Base-by-base conservation (phyloP, 2,888 invertebrate genomes). In the Paralinhomoeus sp. region DNA sequence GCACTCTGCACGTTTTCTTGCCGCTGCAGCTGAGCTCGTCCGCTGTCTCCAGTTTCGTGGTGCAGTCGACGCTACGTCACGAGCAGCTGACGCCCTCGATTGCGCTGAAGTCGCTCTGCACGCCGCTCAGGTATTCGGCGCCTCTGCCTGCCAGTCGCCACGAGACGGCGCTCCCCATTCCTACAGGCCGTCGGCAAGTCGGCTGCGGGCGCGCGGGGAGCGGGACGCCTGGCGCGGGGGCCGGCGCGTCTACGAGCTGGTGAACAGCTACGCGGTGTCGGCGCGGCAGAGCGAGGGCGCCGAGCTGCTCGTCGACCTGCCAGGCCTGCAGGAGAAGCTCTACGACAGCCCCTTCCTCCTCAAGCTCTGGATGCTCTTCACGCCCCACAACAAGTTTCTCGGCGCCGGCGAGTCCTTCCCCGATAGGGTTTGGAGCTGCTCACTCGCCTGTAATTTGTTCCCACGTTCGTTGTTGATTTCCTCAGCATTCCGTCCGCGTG, bases 341-440 rank as follows among this genome's bases (percentile, higher is more conserved):
- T 97, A 97, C 63, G 93, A 97, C 66, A 80, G 79, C 0, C 87
- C 89, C 66, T 85, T 78, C 62, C 91, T 93, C 67, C 79, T 84
- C 9, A 87, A 93, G 66, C 71, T 93, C 64, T 91, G 91, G 87
- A 81, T 89, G 79, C 58, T 93, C 48, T 93, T 79, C 68, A 85
- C 89, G 65, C 67, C 71, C 45, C 81, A 82, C 65, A 93, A 93
- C 66, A 79, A 82, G 58, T 72, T 79, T 45, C 64, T 89, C 54
- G 75, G 74, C 42, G 74, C 77, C 49, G 87, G 89, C 1, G 87
- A 89, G 65, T 84, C 87, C 2, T 85, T 80, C 64, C 80, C 85
- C 1, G 72, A 73, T 22, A 78, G 78, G 68, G 65, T n/a, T n/a
- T n/a, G n/a, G n/a, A n/a, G n/a, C n/a, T n/a, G n/a, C n/a, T n/a